phyloP scores from a whole-genome alignment of 2,797 vertebrate genomes.

The Tapirus indicus region DNA sequence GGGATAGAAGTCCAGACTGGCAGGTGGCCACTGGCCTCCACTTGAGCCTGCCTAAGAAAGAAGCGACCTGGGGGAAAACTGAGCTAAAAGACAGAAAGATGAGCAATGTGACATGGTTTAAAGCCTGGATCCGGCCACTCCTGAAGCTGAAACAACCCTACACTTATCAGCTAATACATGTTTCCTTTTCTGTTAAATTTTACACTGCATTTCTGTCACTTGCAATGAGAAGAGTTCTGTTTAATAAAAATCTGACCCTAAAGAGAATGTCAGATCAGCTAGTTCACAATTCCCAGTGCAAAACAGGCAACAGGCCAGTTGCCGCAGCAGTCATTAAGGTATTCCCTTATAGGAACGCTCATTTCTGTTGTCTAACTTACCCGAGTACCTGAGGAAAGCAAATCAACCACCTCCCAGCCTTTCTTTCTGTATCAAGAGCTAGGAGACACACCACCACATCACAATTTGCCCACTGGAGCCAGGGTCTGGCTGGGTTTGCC shows the following conservation, averaged over 20 bases:
- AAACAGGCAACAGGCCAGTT: not conserved
- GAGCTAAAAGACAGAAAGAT: not conserved
- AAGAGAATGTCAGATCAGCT: not conserved
- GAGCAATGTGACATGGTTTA: not conserved
- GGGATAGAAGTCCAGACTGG: not conserved
- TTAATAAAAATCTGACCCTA: slow-evolving; percentile 43
- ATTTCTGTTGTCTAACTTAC: not conserved
- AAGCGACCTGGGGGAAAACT: not conserved
- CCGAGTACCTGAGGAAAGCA: not conserved
- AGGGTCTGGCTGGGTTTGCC: not conserved
- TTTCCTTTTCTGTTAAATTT: not conserved
- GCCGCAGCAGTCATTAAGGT: not conserved
- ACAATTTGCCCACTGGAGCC: not conserved
- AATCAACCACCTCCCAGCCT: not conserved
- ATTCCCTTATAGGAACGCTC: not conserved
- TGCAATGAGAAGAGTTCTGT: not conserved
- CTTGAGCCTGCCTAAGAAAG: not conserved
- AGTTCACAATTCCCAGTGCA: not conserved
- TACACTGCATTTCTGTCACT: not conserved
- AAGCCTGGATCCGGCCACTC: not conserved
- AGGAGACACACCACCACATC: not conserved
- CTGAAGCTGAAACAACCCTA: not conserved
- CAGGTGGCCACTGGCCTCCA: not conserved
- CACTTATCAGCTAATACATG: not conserved
- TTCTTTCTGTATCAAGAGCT: not conserved